Conservation (phyloP, 2,113 vertebrate species). For the Xiphophorus maculatus region DNA sequence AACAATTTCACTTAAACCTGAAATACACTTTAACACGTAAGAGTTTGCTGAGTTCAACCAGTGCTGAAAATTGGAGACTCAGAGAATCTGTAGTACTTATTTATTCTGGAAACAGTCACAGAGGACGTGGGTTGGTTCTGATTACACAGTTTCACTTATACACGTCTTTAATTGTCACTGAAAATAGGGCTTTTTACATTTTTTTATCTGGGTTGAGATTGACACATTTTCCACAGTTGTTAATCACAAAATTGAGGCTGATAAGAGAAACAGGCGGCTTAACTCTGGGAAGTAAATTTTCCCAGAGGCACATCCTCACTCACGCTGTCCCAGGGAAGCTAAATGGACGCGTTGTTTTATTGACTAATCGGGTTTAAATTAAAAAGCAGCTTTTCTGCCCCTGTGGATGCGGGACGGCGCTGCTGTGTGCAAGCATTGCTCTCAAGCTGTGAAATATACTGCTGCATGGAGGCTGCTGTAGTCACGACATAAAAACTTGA, state of each 20-base stretch:
- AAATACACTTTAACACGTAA: background rate
- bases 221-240: background rate
- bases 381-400: constrained; percentile 62
- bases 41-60: background rate
- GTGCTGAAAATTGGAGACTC: background rate
- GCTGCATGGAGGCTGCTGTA: constrained; percentile 8
- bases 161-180: background rate
- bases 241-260: constrained; percentile 20
- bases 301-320: constrained; percentile 33
- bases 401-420: constrained; percentile 15
- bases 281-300: constrained; percentile 36
- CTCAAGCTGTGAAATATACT: background rate
- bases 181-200: background rate
- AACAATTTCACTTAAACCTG: background rate
- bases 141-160: background rate
- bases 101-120: background rate
- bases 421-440: constrained; percentile 4
- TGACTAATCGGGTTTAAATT: constrained; percentile 67
- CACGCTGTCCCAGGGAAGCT: constrained; percentile 28
- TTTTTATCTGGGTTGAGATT: background rate
- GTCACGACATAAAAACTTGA: background rate
- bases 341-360: constrained; percentile 49
- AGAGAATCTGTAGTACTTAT: background rate
- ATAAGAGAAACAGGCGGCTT: constrained; percentile 20
- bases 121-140: background rate